Evolutionary conservation across 2,113 vertebrate species (phyloP).

Genomic region (Maccullochella peelii): DNA sequence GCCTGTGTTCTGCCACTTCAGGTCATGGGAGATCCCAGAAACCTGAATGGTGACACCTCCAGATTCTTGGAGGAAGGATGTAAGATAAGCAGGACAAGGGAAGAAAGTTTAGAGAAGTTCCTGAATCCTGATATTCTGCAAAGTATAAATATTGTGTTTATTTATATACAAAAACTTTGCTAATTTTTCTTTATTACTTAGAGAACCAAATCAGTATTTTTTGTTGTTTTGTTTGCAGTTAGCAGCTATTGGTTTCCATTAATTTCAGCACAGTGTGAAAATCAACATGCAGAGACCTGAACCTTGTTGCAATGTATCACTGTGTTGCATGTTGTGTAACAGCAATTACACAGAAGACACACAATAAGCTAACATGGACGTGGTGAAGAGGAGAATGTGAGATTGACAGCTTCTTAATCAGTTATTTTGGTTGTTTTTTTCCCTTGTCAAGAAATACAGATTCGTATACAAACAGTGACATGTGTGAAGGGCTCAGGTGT

Average conservation of each 20-base stretch:
- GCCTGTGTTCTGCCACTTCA: neutral
- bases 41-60: neutral
- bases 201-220: neutral
- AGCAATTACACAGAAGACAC: slow-evolving; percentile 1
- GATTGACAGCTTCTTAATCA: neutral
- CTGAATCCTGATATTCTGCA: neutral
- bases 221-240: neutral
- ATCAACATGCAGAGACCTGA: slow-evolving; percentile 61
- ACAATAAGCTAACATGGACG: neutral
- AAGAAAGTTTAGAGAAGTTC: slow-evolving; percentile 18
- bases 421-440: neutral
- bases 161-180: neutral
- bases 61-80: slow-evolving; percentile 38
- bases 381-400: neutral
- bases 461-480: neutral
- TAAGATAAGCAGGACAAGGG: slow-evolving; percentile 18
- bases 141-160: slow-evolving; percentile 16
- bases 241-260: slow-evolving; percentile 24
- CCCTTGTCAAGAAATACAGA: neutral
- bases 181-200: neutral
- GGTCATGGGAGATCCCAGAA: neutral
- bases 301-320: neutral
- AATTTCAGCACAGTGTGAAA: neutral
- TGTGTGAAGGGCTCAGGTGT: slow-evolving; percentile 24
- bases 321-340: slow-evolving; percentile 31